Conservation (phyloP, 2,888 invertebrate species). For the Ryuthela nishihirai region DNA sequence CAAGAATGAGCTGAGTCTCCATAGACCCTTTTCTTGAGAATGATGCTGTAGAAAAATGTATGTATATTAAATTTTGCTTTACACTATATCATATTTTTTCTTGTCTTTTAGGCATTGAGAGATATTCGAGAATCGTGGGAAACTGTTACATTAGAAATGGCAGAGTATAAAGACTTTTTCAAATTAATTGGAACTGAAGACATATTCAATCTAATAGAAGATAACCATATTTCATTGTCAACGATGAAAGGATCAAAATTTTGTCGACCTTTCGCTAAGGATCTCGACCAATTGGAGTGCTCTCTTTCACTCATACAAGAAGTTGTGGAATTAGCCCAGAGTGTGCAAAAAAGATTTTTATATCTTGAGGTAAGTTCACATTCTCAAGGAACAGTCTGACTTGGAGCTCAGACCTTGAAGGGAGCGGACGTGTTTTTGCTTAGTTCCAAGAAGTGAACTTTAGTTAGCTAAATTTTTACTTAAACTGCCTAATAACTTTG, state of each 20-base stretch:
- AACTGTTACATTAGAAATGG: slow-evolving; percentile 66
- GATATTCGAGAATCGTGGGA: slow-evolving; percentile 69
- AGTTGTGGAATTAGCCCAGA: slow-evolving; percentile 71
- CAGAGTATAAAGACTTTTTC: slow-evolving; percentile 62
- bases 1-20: no score
- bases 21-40: no score
- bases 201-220: slow-evolving; percentile 72
- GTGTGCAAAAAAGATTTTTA: slow-evolving; percentile 78
- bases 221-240: slow-evolving; percentile 76
- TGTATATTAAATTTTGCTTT: no score
- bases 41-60: no score
- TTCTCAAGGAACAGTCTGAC: no score
- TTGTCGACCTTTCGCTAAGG: slow-evolving; percentile 77
- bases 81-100: no score
- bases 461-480: no score
- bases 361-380: slow-evolving; percentile 70
- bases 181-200: slow-evolving; percentile 75
- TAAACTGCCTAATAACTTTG: no score
- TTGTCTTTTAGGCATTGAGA: slow-evolving; percentile 54
- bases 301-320: slow-evolving; percentile 75
- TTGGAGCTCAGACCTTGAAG: no score
- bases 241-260: slow-evolving; percentile 78
- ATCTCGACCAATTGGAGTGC: slow-evolving; percentile 83
- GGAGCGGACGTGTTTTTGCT: no score
- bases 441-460: no score